Percentiles rank a stretch among this genome's conserved stretches.
Evolutionary conservation across 1,140 invertebrate species (phyloP).

Genomic region (Panulirus ornatus): DNA sequence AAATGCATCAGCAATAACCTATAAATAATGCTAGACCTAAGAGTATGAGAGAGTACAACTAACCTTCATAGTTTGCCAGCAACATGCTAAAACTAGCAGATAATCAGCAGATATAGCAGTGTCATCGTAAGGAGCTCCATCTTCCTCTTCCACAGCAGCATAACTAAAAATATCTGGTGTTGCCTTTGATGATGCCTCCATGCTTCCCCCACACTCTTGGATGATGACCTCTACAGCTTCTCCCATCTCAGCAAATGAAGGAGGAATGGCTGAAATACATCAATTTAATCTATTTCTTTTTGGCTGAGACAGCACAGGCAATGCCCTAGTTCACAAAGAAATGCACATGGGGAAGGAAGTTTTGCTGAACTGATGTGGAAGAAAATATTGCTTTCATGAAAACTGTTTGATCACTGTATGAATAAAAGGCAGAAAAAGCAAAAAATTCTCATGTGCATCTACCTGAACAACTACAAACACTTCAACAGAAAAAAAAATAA

Average conservation of each 20-base stretch:
- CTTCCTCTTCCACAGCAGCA: conserved; percentile 23
- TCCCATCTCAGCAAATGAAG: conserved; percentile 83
- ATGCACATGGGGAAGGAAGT: too few relatives aligned
- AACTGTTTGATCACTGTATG: too few relatives aligned
- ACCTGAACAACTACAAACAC: too few relatives aligned
- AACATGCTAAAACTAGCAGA: conserved; percentile 85
- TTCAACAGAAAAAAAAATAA: neutral
- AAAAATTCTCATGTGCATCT: too few relatives aligned
- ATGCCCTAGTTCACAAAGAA: too few relatives aligned
- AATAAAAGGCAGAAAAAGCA: too few relatives aligned
- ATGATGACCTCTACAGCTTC: conserved; percentile 79
- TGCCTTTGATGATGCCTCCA: neutral
- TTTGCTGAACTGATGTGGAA: too few relatives aligned
- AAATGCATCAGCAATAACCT: too few relatives aligned
- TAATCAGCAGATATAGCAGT: conserved; percentile 82
- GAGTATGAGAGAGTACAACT: conserved; percentile 60
- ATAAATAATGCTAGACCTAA: too few relatives aligned
- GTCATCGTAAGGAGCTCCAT: conserved; percentile 76
- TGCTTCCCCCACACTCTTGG: conserved; percentile 60
- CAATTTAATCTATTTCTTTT: too few relatives aligned
- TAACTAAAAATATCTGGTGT: neutral
- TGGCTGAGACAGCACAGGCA: too few relatives aligned
- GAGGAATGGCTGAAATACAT: conserved; percentile 80
- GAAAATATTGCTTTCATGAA: too few relatives aligned
- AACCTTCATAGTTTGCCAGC: conserved; percentile 90